Percentiles rank a stretch among this genome's conserved stretches.
These are phyloP conservation scores for Neoseiulus cucumeris DNA, from an alignment of 1,140 invertebrate species.

Conservation along the genomic window DNA sequence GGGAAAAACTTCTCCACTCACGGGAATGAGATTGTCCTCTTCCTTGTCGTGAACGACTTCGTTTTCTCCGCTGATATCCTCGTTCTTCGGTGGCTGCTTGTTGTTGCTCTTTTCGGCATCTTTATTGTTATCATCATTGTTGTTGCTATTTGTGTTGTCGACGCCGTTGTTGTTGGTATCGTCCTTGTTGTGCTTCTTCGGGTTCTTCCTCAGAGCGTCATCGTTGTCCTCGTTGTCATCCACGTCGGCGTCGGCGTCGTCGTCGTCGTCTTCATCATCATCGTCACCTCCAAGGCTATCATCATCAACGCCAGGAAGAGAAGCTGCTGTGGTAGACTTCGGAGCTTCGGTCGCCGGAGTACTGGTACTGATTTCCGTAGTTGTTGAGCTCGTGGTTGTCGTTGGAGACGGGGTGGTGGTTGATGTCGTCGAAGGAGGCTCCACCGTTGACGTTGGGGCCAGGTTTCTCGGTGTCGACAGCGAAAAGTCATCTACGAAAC, in stretches of 20 bases:
- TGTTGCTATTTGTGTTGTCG: background rate
- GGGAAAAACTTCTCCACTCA: no score
- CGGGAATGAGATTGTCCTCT: background rate
- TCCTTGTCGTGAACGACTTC: background rate
- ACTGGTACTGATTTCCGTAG: background rate
- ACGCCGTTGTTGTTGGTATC: background rate
- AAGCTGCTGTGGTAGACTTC: background rate
- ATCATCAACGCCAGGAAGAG: conserved; percentile 18
- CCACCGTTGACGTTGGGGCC: background rate
- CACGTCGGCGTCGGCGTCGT: conserved; percentile 15
- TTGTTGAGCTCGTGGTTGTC: background rate
- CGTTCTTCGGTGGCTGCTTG: background rate
- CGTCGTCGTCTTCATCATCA: conserved; percentile 15
- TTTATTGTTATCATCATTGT: background rate
- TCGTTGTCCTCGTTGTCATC: conserved; percentile 15
- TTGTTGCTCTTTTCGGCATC: background rate
- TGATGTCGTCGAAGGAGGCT: background rate
- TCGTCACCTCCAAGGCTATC: conserved; percentile 19
- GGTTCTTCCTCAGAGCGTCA: background rate
- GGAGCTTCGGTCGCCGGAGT: background rate
- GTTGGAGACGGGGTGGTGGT: background rate
- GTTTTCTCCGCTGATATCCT: background rate
- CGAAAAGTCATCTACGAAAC: no score
- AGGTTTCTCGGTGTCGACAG: background rate
- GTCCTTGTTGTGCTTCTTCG: background rate